Evolutionary conservation across 1,140 invertebrate genomes (phyloP).

Genomic region (Drosophila bifasciata): DNA sequence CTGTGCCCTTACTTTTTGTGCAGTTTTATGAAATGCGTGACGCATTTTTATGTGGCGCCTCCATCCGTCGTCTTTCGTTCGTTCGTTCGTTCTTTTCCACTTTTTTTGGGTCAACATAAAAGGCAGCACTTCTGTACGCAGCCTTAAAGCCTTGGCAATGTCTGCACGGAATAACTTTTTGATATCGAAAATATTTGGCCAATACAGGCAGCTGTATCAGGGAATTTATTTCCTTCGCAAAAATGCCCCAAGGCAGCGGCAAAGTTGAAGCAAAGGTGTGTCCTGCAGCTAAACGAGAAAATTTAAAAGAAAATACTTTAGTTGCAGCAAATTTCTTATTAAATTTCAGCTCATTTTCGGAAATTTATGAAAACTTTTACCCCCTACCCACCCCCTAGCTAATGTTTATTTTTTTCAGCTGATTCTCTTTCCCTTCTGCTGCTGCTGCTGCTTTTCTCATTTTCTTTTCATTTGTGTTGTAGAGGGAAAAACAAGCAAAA

Average conservation of each 20-base stretch:
- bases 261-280: constrained; percentile 26
- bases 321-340: constrained; percentile 57
- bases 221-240: constrained; percentile 14
- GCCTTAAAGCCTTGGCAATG: constrained; percentile 46
- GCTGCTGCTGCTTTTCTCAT: not conserved
- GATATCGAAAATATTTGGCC: constrained; percentile 50
- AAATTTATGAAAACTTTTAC: constrained; percentile 46
- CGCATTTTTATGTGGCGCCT: constrained; percentile 62
- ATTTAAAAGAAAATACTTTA: constrained; percentile 53
- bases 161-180: constrained; percentile 48
- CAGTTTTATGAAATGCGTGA: constrained; percentile 68
- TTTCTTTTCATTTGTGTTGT: constrained; percentile 37
- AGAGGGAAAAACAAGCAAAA: constrained; percentile 51
- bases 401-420: constrained; percentile 18
- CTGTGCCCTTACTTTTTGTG: constrained; percentile 51
- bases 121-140: too few species aligned
- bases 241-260: constrained; percentile 39
- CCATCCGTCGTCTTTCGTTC: constrained; percentile 14
- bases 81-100: constrained; percentile 7
- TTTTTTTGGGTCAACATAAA: constrained; percentile 46
- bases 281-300: constrained; percentile 50
- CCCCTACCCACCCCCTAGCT: too few species aligned
- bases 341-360: constrained; percentile 39
- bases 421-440: not conserved
- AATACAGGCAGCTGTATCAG: constrained; percentile 10